A percentile compares a stretch with the other conserved stretches of the same genome.
phyloP scores from a whole-genome alignment of 1,140 invertebrate genomes.

The Lycorma delicatula region DNA sequence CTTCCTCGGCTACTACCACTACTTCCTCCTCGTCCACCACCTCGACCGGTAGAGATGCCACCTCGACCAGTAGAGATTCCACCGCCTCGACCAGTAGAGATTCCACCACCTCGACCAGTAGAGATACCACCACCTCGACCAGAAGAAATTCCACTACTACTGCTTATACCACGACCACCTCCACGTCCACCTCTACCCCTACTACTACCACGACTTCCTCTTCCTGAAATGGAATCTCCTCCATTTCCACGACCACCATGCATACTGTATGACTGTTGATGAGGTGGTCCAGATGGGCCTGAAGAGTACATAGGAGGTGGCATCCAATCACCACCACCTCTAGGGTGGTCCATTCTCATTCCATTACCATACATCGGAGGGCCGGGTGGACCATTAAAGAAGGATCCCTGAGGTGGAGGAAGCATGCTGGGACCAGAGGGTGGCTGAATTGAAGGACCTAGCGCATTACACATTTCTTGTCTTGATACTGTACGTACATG shows the following conservation, averaged over 20 bases:
- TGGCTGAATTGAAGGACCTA: neutral
- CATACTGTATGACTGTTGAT: neutral
- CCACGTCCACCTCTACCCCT: conserved; percentile 23
- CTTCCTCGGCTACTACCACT: neutral
- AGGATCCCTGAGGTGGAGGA: neutral
- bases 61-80: neutral
- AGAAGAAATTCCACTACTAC: conserved; percentile 21
- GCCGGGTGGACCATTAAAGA: neutral
- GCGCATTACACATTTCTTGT: conserved; percentile 34
- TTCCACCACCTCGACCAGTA: neutral
- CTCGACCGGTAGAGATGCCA: conserved; percentile 6
- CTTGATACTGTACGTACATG: conserved; percentile 56
- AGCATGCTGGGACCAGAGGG: no score
- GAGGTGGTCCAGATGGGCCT: neutral
- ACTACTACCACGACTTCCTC: conserved; percentile 25
- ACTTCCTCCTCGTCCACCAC: neutral
- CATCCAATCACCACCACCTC: neutral
- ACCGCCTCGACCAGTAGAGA: neutral
- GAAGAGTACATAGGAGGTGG: neutral
- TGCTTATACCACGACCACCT: conserved; percentile 12
- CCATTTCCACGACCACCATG: neutral
- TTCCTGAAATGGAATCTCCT: conserved; percentile 26
- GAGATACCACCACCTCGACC: neutral
- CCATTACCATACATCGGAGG: neutral
- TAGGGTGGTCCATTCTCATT: neutral